phyloP scores from a whole-genome alignment of 1,140 invertebrate genomes.

The Trachymyrmex cornetzi region DNA sequence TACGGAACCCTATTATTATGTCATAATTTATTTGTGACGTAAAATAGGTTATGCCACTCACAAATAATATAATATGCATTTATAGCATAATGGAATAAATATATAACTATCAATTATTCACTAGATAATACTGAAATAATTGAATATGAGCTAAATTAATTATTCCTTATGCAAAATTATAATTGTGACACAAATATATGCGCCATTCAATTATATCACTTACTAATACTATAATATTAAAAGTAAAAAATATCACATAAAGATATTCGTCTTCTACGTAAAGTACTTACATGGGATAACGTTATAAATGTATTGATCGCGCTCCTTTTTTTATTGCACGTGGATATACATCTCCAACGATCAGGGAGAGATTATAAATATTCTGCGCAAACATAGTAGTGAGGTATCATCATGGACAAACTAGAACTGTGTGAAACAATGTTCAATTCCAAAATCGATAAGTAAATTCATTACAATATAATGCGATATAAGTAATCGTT shows the following conservation, averaged over 20 bases:
- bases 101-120: neutral
- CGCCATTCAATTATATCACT: neutral
- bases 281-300: conserved; percentile 25
- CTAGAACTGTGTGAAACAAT: conserved; percentile 18
- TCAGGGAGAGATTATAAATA: conserved; percentile 51
- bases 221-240: conserved; percentile 6
- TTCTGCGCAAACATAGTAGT: conserved; percentile 21
- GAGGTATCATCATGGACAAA: neutral
- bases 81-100: neutral
- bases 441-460: conserved; percentile 20
- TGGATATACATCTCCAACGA: neutral
- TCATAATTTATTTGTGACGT: conserved; percentile 14
- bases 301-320: conserved; percentile 45
- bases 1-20: neutral
- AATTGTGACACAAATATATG: conserved; percentile 31
- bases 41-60: neutral
- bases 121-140: conserved; percentile 14
- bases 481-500: neutral
- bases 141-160: conserved; percentile 12
- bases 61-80: neutral
- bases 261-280: neutral
- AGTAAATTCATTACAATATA: neutral
- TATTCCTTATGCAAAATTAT: neutral
- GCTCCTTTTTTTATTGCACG: conserved; percentile 25
- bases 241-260: conserved; percentile 14